These are phyloP conservation scores for Hydrotaea cyrtoneurina DNA, from an alignment of 2,888 invertebrate genomes.

Conservation along the genomic window DNA sequence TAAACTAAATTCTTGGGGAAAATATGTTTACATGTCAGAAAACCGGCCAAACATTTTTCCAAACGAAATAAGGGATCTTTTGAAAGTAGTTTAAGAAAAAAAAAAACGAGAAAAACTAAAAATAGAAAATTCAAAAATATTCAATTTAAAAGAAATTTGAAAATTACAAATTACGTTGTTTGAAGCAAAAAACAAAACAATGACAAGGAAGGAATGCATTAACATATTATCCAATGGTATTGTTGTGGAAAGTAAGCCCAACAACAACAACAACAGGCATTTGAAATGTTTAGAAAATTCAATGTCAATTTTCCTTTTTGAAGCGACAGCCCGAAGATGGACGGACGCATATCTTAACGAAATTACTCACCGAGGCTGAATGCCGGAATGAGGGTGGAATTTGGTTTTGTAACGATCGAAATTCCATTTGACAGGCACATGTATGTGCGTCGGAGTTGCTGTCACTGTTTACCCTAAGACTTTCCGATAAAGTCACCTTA, in stretches of 20 bases:
- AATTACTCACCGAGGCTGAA: neutral
- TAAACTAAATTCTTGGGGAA: too few relatives aligned
- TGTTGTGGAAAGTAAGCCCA: too few relatives aligned
- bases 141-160: neutral
- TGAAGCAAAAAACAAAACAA: neutral
- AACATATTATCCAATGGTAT: too few relatives aligned
- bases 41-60: too few relatives aligned
- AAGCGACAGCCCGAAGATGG: neutral
- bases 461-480: conserved; percentile 1
- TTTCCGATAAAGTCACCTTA: conserved; percentile 13
- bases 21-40: too few relatives aligned
- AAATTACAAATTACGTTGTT: neutral
- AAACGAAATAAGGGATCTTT: too few relatives aligned
- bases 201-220: conserved; percentile 30
- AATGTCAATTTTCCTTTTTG: neutral
- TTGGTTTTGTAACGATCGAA: conserved; percentile 8
- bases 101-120: neutral
- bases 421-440: conserved; percentile 7
- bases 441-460: neutral
- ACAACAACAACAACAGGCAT: neutral
- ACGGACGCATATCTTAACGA: neutral
- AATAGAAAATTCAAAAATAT: neutral
- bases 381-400: neutral
- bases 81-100: too few relatives aligned
- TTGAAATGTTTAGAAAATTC: neutral